Conservation (phyloP, 2,888 invertebrate genomes). For the Netelia fuscicornis region DNA sequence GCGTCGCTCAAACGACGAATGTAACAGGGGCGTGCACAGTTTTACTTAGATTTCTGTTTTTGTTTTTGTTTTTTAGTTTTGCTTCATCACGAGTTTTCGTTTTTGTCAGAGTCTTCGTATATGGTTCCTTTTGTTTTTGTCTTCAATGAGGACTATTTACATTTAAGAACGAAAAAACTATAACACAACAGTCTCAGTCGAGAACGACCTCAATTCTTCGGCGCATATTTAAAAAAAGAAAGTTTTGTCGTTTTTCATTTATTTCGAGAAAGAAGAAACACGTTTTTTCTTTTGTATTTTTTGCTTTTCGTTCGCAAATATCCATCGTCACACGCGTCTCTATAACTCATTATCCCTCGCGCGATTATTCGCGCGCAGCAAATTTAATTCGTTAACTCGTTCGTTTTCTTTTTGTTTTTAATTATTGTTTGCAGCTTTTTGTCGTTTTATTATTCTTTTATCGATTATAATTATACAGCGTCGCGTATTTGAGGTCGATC, state of each 20-base stretch:
- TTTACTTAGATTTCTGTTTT: not conserved
- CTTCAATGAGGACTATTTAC: constrained; percentile 73
- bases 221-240: constrained; percentile 65
- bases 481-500: constrained; percentile 63
- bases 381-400: constrained; percentile 37
- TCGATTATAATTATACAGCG: constrained; percentile 63
- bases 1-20: constrained; percentile 71
- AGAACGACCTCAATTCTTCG: constrained; percentile 76
- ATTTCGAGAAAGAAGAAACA: constrained; percentile 34
- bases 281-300: constrained; percentile 37
- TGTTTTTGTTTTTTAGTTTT: not conserved
- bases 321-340: constrained; percentile 27
- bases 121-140: constrained; percentile 5
- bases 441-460: constrained; percentile 20
- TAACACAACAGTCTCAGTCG: constrained; percentile 66
- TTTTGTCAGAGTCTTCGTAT: constrained; percentile 19
- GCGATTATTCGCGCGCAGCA: constrained; percentile 23
- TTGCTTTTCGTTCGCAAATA: constrained; percentile 15
- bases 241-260: constrained; percentile 7
- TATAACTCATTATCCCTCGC: constrained; percentile 41
- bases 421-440: constrained; percentile 30
- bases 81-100: constrained; percentile 39
- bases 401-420: constrained; percentile 20
- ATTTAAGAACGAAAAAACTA: constrained; percentile 73
- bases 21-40: constrained; percentile 69